Percentiles rank a stretch among this genome's conserved stretches.
Conservation (phyloP, 1,140 invertebrate species). For the Drosophila setifemur region DNA sequence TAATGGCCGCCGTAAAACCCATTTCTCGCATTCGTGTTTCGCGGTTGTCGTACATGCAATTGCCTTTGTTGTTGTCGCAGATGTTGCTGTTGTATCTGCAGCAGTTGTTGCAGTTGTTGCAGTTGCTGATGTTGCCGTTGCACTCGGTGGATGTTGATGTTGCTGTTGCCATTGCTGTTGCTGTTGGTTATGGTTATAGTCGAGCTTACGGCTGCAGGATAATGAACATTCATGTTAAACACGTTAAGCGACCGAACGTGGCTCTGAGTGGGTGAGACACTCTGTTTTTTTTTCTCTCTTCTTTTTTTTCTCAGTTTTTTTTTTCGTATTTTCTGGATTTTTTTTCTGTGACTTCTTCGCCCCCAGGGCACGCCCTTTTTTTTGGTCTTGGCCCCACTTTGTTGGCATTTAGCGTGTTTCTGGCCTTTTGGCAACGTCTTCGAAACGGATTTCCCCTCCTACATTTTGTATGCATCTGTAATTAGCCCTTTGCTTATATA, state of each 20-base stretch:
- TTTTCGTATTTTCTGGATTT: background rate
- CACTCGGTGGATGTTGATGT: no score
- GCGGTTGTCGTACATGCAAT: constrained; percentile 45
- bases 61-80: constrained; percentile 10
- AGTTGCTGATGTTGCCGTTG: constrained; percentile 31
- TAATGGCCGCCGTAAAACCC: constrained; percentile 71
- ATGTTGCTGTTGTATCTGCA: constrained; percentile 10
- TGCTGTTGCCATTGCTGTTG: constrained; percentile 34
- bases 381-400: constrained; percentile 11
- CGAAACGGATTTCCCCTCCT: background rate
- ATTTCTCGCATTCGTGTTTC: constrained; percentile 45
- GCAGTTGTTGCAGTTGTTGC: constrained; percentile 39
- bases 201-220: constrained; percentile 51
- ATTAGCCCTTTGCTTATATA: background rate
- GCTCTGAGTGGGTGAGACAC: constrained; percentile 29
- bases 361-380: background rate
- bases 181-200: constrained; percentile 44
- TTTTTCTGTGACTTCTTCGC: background rate
- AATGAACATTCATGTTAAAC: constrained; percentile 78
- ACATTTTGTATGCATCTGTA: background rate
- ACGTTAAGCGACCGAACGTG: constrained; percentile 58
- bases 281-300: background rate
- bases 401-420: constrained; percentile 23
- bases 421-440: no score
- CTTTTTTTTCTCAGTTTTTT: background rate